Conservation (phyloP, 2,113 vertebrate species). For the Picathartes gymnocephalus region DNA sequence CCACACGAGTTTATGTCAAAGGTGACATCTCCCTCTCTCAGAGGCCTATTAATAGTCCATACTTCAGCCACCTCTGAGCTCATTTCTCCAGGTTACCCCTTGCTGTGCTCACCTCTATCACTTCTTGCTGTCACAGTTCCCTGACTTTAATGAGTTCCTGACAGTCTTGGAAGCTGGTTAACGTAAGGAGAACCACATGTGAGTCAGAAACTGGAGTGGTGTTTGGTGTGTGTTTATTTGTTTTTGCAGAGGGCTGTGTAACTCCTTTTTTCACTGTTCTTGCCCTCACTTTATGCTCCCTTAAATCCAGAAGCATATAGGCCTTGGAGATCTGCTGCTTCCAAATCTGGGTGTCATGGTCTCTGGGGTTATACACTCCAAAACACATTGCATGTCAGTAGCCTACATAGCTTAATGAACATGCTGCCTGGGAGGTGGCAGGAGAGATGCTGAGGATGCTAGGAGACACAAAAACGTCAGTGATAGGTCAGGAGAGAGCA, state of each 20-base stretch:
- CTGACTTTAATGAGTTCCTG: slow-evolving; percentile 28
- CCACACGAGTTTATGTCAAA: neutral
- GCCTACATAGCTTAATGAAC: neutral
- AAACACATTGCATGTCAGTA: neutral
- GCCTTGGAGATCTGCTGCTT: neutral
- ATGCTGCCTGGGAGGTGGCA: neutral
- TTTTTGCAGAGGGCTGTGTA: neutral
- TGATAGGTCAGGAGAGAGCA: neutral
- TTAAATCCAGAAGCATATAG: neutral
- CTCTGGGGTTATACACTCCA: neutral
- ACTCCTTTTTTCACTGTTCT: neutral
- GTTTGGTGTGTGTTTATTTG: neutral
- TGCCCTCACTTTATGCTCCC: neutral
- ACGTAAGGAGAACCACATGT: neutral
- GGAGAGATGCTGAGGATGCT: neutral
- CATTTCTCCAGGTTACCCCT: neutral
- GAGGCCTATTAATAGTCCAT: neutral
- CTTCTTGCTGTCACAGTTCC: neutral
- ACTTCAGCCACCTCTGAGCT: neutral
- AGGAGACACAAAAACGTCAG: neutral
- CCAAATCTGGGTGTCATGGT: neutral
- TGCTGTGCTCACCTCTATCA: neutral
- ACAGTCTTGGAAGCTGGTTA: neutral
- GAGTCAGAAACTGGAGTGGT: neutral
- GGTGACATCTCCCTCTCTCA: neutral